Conservation (phyloP, 2,113 vertebrate species). For the Ginglymostoma cirratum region DNA sequence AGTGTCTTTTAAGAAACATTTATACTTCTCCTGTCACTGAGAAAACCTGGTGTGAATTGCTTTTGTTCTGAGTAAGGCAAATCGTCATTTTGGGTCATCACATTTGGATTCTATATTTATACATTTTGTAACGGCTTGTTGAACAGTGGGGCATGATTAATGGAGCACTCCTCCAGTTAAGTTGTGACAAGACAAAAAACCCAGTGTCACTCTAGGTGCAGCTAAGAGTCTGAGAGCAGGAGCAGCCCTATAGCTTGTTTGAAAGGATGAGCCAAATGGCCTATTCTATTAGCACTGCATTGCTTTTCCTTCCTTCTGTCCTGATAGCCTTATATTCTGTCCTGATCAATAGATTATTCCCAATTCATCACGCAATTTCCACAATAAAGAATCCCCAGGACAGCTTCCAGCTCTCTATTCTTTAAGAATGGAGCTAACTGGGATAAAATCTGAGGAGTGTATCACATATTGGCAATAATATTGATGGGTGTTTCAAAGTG, state of each 20-base stretch:
- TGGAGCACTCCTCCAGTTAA: too few relatives aligned
- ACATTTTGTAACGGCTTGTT: too few relatives aligned
- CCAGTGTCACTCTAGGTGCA: background rate
- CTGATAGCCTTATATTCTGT: background rate
- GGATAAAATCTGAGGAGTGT: too few relatives aligned
- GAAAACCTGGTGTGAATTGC: too few relatives aligned
- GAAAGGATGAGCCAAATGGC: background rate
- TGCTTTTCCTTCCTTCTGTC: background rate
- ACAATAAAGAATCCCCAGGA: background rate
- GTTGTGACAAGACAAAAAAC: background rate
- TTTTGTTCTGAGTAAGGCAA: too few relatives aligned
- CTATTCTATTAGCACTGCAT: background rate
- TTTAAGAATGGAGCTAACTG: background rate
- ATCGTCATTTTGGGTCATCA: too few relatives aligned
- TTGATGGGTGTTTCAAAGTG: background rate
- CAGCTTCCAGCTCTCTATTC: background rate
- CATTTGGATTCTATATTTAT: too few relatives aligned
- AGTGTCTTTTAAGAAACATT: too few relatives aligned
- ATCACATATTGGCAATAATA: background rate
- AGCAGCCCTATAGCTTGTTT: background rate
- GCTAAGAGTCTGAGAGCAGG: background rate
- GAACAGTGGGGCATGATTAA: too few relatives aligned
- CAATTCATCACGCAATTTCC: background rate
- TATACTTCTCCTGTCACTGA: too few relatives aligned
- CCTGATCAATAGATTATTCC: background rate